A percentile compares a stretch with the other conserved stretches of the same genome.
These are phyloP conservation scores for Pollenia amentaria DNA, from an alignment of 2,888 invertebrate species.

Conservation along the genomic window DNA sequence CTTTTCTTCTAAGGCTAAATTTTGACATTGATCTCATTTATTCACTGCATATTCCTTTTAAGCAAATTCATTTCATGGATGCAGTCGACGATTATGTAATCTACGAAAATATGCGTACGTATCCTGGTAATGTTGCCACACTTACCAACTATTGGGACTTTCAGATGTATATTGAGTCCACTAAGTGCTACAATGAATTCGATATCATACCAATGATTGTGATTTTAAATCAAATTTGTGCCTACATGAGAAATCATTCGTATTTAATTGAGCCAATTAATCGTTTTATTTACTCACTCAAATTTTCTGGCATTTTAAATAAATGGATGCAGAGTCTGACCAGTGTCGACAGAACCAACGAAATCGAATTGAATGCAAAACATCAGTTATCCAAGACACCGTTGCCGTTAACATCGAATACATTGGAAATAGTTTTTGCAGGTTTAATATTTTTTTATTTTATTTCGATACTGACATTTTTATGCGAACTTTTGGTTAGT, in stretches of 20 bases:
- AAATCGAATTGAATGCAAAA: background rate
- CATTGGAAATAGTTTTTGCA: constrained; percentile 45
- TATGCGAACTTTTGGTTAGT: constrained; percentile 48
- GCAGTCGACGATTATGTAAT: constrained; percentile 23
- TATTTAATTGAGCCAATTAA: constrained; percentile 61
- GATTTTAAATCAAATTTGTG: constrained; percentile 65
- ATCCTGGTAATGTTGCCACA: constrained; percentile 30
- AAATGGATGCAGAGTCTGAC: constrained; percentile 56
- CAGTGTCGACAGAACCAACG: background rate
- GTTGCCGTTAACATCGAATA: constrained; percentile 23
- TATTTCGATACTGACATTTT: constrained; percentile 39
- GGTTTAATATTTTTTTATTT: constrained; percentile 23
- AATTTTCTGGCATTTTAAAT: constrained; percentile 44
- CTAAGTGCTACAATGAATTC: constrained; percentile 40
- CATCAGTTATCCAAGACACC: constrained; percentile 24
- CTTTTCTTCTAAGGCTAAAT: constrained; percentile 43
- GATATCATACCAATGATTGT: constrained; percentile 38
- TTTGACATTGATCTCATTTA: constrained; percentile 19
- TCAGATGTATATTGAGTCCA: constrained; percentile 32
- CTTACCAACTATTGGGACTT: constrained; percentile 64
- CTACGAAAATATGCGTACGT: constrained; percentile 48
- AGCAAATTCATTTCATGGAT: constrained; percentile 25
- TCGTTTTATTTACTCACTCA: constrained; percentile 33
- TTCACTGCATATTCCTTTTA: constrained; percentile 52
- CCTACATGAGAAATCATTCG: constrained; percentile 60